A percentile compares a stretch with the other conserved stretches of the same genome.
Conservation (phyloP, 2,888 invertebrate genomes). For the Drosophila helvetica region DNA sequence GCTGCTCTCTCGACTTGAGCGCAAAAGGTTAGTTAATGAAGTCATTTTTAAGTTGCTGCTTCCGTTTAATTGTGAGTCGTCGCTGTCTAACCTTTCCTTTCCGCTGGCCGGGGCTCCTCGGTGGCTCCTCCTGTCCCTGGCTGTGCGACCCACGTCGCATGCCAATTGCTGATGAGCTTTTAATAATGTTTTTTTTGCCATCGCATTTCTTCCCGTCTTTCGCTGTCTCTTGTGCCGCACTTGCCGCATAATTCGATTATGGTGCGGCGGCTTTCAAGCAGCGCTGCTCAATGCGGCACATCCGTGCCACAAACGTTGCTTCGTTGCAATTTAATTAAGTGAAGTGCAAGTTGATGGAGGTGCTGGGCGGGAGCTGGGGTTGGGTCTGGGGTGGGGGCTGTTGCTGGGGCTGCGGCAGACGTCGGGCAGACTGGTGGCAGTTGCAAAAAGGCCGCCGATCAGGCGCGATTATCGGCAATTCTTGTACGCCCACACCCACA, state of each 20-base stretch:
- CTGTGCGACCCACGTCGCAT: slow-evolving; percentile 57
- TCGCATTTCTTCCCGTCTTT: slow-evolving; percentile 65
- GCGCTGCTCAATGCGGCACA: slow-evolving; percentile 52
- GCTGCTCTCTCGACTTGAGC: slow-evolving; percentile 15
- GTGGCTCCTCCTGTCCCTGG: slow-evolving; percentile 3
- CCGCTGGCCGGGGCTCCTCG: slow-evolving; percentile 4
- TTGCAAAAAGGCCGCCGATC: slow-evolving; percentile 70
- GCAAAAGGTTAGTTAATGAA: slow-evolving; percentile 66
- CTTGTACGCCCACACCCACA: slow-evolving; percentile 61
- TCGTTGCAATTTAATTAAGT: slow-evolving; percentile 76
- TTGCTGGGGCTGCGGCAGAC: not conserved
- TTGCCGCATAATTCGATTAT: slow-evolving; percentile 76
- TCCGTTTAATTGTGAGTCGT: slow-evolving; percentile 67
- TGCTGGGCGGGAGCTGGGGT: slow-evolving; percentile 7
- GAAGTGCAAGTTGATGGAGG: slow-evolving; percentile 67
- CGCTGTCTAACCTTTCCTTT: slow-evolving; percentile 42
- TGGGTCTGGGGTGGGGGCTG: not conserved
- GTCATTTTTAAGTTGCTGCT: slow-evolving; percentile 66
- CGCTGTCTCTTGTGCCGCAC: slow-evolving; percentile 43
- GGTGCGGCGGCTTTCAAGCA: slow-evolving; percentile 73
- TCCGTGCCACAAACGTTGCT: slow-evolving; percentile 64
- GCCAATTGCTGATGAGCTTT: slow-evolving; percentile 79
- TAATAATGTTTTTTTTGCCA: slow-evolving; percentile 74
- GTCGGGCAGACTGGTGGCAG: slow-evolving; percentile 34
- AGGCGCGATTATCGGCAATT: slow-evolving; percentile 67